phyloP scores from a whole-genome alignment of 2,113 vertebrate species.

The Cyanoderma ruficeps region DNA sequence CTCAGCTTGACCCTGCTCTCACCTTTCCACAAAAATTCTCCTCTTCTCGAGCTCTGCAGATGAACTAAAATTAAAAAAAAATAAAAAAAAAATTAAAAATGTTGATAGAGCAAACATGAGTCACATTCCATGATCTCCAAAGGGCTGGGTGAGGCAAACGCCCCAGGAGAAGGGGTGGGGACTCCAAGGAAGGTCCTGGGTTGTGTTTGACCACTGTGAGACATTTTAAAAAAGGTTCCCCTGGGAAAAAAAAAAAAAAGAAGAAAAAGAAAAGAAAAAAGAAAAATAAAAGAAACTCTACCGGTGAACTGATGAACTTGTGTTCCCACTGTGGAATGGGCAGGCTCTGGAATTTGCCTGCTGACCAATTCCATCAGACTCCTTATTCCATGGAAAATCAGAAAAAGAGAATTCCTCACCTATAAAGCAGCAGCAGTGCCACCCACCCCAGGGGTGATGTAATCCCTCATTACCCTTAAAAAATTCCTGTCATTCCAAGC shows the following conservation, averaged over 20 bases:
- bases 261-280: too few species aligned
- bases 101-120: background rate
- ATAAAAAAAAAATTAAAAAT: background rate
- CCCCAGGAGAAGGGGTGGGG: slow-evolving; percentile 23
- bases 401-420: slow-evolving; percentile 23
- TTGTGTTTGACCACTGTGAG: background rate
- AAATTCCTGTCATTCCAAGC: slow-evolving; percentile 17
- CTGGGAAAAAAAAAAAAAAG: background rate
- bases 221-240: background rate
- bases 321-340: background rate
- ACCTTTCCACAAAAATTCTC: background rate
- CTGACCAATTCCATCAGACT: background rate
- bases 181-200: background rate
- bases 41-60: background rate
- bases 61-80: background rate
- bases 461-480: slow-evolving; percentile 2
- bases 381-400: background rate
- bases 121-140: background rate
- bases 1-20: background rate
- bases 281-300: background rate
- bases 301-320: background rate
- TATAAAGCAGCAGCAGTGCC: background rate
- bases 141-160: background rate
- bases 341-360: background rate
- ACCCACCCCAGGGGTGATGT: background rate